Evolutionary conservation across 2,888 invertebrate genomes (phyloP).

Genomic region (Limnephilus rhombicus): DNA sequence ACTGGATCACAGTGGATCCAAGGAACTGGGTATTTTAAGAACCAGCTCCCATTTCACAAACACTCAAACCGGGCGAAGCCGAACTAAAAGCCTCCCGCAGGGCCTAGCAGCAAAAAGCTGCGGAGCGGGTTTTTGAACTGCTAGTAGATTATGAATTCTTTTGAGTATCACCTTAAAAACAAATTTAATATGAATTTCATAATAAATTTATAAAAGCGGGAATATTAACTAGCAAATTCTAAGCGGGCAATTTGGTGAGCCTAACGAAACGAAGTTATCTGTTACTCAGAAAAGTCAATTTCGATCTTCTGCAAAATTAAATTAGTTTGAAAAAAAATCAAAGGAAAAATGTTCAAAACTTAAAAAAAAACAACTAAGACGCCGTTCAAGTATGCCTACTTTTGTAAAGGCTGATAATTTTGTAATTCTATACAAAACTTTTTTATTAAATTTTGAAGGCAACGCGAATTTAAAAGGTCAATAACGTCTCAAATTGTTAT

Average conservation of each 20-base stretch:
- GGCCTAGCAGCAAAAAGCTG: too few species aligned
- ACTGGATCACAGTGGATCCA: too few species aligned
- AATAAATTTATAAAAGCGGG: background rate
- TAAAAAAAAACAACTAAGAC: background rate
- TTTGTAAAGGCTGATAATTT: background rate
- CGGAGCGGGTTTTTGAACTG: too few species aligned
- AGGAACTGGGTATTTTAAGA: too few species aligned
- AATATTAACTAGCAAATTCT: background rate
- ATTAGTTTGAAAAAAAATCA: background rate
- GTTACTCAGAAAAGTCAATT: background rate
- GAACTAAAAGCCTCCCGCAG: too few species aligned
- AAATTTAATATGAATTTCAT: too few species aligned
- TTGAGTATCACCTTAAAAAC: too few species aligned
- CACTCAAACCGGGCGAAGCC: too few species aligned
- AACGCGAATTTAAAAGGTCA: background rate
- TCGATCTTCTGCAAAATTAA: background rate
- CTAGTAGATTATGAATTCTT: too few species aligned
- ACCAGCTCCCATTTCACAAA: too few species aligned
- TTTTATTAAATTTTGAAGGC: background rate
- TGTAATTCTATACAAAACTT: background rate
- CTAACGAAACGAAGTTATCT: background rate
- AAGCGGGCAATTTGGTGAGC: background rate
- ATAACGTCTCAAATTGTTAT: background rate
- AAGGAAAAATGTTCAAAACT: background rate
- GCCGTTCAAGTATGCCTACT: background rate